A percentile compares a stretch with the other conserved stretches of the same genome.
phyloP scores from a whole-genome alignment of 2,797 vertebrate species.

The Hipposideros larvatus region DNA sequence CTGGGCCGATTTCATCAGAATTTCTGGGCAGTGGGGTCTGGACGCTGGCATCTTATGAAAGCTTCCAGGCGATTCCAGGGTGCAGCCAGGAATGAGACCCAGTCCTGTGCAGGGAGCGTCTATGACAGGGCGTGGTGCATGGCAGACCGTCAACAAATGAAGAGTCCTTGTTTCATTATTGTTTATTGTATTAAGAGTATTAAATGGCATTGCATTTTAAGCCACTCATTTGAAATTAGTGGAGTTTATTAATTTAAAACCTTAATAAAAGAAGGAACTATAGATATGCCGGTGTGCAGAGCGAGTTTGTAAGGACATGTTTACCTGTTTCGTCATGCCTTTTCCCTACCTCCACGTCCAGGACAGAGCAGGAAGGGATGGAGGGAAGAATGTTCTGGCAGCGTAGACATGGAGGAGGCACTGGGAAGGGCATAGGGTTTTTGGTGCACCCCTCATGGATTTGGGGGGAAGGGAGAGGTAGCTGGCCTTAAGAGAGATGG shows the following conservation, averaged over 20 bases:
- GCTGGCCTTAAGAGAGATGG: neutral
- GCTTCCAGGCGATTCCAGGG: rapidly evolving
- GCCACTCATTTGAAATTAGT: slow-evolving; percentile 6
- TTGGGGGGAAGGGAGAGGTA: neutral
- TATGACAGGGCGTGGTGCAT: rapidly evolving
- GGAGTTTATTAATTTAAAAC: neutral
- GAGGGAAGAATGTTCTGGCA: neutral
- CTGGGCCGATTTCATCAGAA: neutral
- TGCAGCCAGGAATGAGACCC: neutral
- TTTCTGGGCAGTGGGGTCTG: neutral
- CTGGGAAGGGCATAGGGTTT: neutral
- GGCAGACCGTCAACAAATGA: neutral
- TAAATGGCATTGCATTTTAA: neutral
- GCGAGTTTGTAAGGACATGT: neutral
- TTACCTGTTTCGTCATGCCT: neutral
- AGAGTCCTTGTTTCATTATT: neutral
- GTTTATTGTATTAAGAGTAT: neutral
- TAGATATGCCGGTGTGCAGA: neutral
- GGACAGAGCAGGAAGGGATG: neutral
- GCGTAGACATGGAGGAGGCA: neutral
- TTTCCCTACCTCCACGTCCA: neutral
- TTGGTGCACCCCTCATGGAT: neutral
- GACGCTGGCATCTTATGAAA: neutral
- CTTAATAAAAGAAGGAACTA: slow-evolving; percentile 31
- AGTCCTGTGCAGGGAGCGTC: neutral